Evolutionary conservation across 2,113 vertebrate species (phyloP).

Genomic region (Pithys albifrons): DNA sequence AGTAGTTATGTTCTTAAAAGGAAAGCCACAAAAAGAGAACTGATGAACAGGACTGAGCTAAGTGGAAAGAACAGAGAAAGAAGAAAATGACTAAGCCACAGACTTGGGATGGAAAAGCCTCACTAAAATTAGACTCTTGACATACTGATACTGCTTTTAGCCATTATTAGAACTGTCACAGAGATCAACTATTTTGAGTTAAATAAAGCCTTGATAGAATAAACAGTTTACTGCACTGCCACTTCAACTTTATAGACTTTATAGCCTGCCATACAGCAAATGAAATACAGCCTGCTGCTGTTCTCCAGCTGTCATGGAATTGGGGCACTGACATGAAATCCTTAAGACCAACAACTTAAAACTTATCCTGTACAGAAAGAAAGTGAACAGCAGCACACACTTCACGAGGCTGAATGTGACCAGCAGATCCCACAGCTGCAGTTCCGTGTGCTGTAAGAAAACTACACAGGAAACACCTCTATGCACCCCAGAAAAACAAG

Average conservation of each 20-base stretch:
- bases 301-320: not conserved
- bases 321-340: not conserved
- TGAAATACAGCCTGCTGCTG: not conserved
- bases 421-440: not conserved
- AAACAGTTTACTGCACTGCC: conserved; percentile 12
- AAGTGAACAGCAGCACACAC: not conserved
- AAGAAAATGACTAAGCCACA: not conserved
- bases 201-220: conserved; percentile 3
- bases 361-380: not conserved
- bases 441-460: not conserved
- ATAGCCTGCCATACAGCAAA: not conserved
- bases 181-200: conserved; percentile 6
- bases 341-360: not conserved
- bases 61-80: not conserved
- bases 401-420: not conserved
- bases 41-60: not conserved
- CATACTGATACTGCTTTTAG: not conserved
- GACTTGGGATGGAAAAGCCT: not conserved
- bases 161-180: not conserved
- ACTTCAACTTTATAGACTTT: not conserved
- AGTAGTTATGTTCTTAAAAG: not conserved
- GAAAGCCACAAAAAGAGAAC: not conserved
- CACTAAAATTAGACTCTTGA: conserved; percentile 26
- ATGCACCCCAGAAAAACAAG: not conserved
- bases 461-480: not conserved